phyloP scores from a whole-genome alignment of 2,797 vertebrate genomes.

The Varecia variegata region DNA sequence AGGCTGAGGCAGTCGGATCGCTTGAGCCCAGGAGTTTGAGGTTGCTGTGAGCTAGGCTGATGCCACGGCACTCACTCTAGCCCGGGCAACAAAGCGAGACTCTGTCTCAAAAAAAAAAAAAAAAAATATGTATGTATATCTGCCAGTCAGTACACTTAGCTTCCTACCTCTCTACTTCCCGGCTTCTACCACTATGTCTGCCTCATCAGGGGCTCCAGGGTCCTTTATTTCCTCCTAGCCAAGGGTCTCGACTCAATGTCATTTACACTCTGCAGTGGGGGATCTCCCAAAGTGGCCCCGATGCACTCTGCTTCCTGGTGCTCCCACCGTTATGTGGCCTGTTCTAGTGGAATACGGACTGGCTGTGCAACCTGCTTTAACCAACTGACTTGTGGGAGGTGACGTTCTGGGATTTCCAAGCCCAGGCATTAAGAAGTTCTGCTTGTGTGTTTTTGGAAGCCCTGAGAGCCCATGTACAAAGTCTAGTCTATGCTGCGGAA shows the following conservation, averaged over 20 bases:
- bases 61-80: too few species aligned
- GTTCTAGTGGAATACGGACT: fast-evolving
- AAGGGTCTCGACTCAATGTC: not conserved
- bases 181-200: not conserved
- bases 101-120: too few species aligned
- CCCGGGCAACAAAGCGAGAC: too few species aligned
- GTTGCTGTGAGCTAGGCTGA: too few species aligned
- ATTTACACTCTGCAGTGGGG: not conserved
- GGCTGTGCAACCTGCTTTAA: not conserved
- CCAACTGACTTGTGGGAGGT: not conserved
- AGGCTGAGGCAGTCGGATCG: too few species aligned
- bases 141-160: not conserved
- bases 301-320: not conserved
- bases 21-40: too few species aligned
- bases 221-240: not conserved
- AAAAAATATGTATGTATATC: fast-evolving
- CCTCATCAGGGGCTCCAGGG: not conserved
- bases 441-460: not conserved
- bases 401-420: not conserved
- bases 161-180: not conserved
- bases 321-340: not conserved
- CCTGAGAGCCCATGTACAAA: not conserved
- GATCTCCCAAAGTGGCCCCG: not conserved
- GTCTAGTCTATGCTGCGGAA: too few species aligned
- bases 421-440: not conserved